Evolutionary conservation across 1,140 invertebrate genomes (phyloP).

Genomic region (Tetranychus cinnabarinus): DNA sequence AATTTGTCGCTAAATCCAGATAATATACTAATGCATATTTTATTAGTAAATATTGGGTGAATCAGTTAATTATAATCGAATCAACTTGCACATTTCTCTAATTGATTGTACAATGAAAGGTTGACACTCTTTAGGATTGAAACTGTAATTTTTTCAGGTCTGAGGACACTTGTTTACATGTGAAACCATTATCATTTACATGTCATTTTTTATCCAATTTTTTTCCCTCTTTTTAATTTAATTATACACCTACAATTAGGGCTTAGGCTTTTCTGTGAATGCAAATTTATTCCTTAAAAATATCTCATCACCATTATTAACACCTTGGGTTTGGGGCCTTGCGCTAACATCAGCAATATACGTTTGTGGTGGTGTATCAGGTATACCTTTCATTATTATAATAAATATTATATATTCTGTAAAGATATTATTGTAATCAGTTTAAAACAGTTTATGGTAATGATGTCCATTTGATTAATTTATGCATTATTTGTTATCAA

Average conservation of each 20-base stretch:
- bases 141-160: no score
- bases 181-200: no score
- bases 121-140: no score
- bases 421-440: not conserved
- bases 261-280: not conserved
- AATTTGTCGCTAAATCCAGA: no score
- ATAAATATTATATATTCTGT: not conserved
- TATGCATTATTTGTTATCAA: not conserved
- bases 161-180: no score
- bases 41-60: no score
- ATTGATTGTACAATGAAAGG: no score
- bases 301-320: not conserved
- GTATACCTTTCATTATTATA: constrained; percentile 13
- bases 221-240: no score
- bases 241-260: not conserved
- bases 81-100: no score
- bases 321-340: constrained; percentile 4
- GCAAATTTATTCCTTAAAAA: constrained; percentile 7
- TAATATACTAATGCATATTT: no score
- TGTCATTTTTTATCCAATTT: no score
- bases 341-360: constrained; percentile 21
- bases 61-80: no score
- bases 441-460: not conserved
- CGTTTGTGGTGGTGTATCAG: constrained; percentile 20
- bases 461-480: not conserved